Evolutionary conservation across 2,113 vertebrate species (phyloP), one percentile per base, ranked within the genome.

Genomic region (Aegypius monachus): DNA sequence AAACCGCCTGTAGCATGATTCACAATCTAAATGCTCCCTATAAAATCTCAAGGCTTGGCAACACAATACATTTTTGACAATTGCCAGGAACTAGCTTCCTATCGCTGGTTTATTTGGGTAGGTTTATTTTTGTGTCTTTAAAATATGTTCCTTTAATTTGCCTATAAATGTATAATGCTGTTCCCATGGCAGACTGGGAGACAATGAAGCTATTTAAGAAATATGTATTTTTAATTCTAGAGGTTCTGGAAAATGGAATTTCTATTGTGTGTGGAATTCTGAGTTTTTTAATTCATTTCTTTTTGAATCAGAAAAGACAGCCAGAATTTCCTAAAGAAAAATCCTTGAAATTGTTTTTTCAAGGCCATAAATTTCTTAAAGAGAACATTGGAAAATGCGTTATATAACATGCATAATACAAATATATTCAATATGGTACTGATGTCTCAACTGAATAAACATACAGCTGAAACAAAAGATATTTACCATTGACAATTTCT

Each of bases 11-110:
- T 84, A 93, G 75, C 59, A 62, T 80, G 85, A 86, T 94, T 95
- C 85, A 93, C 77, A 71, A 83, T 95, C 90, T 90, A 88, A 93
- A 58, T 86, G 40, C 79, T 96, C 67, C 59, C 55, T 83, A 62
- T 93, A 91, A 95, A 95, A 95, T 96, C 88, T 89, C 27, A 53
- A 81, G 66, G 31, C 73, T 79, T 93, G 86, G 91, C 58, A 95
- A 61, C 31, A 56, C 21, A 61, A 20, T 83, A 17, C 16, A 20
- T 72, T 91, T 91, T 92, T 95, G 88, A 88, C 56, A 89, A 68
- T 85, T 94, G 81, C 93, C 72, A 94, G 88, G 73, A 92, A 78
- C 66, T 45, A 75, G 48, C 81, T 95, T 89, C 78, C 81, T 73
- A 77, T 90, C 52, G 34, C 87, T 55, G 27, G 56, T 87, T 91